phyloP scores from a whole-genome alignment of 2,888 invertebrate genomes.

The Pyrrhosoma nymphula region DNA sequence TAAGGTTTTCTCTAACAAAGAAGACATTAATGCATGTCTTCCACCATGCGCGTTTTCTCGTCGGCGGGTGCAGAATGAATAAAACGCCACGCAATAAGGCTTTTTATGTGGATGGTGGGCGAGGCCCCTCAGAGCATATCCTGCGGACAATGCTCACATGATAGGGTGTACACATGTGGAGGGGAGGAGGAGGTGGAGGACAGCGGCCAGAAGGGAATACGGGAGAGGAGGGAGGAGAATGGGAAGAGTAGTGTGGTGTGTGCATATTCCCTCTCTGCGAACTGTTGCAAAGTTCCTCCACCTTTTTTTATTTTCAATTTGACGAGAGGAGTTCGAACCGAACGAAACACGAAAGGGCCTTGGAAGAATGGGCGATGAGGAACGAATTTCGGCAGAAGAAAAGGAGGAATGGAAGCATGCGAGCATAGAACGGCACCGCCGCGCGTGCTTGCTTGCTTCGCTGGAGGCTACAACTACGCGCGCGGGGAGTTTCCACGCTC shows the following conservation, averaged over 20 bases:
- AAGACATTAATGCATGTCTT: too few species aligned
- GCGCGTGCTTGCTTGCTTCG: background rate
- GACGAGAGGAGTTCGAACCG: background rate
- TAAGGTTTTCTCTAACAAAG: too few species aligned
- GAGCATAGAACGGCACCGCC: background rate
- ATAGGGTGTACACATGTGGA: background rate
- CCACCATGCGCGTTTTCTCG: too few species aligned
- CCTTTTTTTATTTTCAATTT: slow-evolving; percentile 15
- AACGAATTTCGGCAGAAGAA: background rate
- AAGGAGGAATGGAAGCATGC: background rate
- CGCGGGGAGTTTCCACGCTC: background rate
- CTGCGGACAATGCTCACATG: background rate
- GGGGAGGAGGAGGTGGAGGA: too few species aligned
- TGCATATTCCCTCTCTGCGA: background rate
- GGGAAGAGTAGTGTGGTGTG: background rate
- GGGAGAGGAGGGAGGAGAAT: background rate
- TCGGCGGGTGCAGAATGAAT: background rate
- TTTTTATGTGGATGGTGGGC: background rate
- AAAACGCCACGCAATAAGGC: background rate
- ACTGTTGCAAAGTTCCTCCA: background rate
- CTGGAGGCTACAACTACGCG: background rate
- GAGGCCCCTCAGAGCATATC: background rate
- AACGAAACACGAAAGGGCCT: background rate
- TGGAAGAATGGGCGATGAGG: background rate
- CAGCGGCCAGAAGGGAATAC: too few species aligned